These are phyloP conservation scores for Labrus mixtus DNA, from an alignment of 2,113 vertebrate genomes.

Conservation along the genomic window DNA sequence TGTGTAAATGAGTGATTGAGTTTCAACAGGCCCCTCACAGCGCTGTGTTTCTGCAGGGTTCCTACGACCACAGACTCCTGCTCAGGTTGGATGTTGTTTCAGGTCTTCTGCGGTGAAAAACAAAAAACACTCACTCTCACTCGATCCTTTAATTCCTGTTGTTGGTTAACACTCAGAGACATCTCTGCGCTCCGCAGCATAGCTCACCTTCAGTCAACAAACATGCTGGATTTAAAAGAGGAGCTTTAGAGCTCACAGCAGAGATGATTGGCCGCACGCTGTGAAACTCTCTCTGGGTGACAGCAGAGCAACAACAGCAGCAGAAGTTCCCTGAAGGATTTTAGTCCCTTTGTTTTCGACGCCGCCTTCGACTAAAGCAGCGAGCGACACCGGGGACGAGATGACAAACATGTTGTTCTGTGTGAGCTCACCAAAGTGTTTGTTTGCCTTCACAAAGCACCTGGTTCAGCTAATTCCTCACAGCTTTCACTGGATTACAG, in stretches of 20 bases:
- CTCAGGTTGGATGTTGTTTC: no score
- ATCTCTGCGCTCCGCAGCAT: neutral
- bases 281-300: constrained; percentile 31
- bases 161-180: constrained; percentile 41
- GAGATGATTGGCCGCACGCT: constrained; percentile 2
- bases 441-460: constrained; percentile 49
- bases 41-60: no score
- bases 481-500: constrained; percentile 41
- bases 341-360: constrained; percentile 53
- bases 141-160: constrained; percentile 56
- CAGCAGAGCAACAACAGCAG: constrained; percentile 1
- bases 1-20: no score
- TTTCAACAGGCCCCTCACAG: no score
- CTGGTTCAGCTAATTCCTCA: constrained; percentile 53
- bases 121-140: neutral
- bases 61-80: no score
- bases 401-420: constrained; percentile 77
- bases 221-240: constrained; percentile 24
- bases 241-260: constrained; percentile 23
- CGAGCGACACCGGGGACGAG: constrained; percentile 46
- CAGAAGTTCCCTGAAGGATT: constrained; percentile 27
- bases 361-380: constrained; percentile 49
- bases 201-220: constrained; percentile 46
- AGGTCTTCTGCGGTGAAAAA: no score
- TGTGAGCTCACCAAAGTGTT: constrained; percentile 33